phyloP scores from a whole-genome alignment of 2,797 vertebrate species.

The Pseudotriccus pelzelni region DNA sequence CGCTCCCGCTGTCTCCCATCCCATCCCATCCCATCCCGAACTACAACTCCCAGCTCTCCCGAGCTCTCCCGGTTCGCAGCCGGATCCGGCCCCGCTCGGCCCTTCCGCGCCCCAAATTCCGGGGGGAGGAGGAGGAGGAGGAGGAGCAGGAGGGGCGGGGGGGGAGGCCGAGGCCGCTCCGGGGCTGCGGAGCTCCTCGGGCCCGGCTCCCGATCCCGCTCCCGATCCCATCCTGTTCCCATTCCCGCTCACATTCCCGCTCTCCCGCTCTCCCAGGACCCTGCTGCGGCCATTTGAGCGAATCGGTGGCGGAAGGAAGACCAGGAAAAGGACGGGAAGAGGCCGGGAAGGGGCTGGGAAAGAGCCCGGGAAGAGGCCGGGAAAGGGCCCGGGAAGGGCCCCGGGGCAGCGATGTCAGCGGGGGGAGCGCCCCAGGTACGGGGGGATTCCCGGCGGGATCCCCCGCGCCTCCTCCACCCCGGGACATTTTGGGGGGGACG shows the following conservation, averaged over 20 bases:
- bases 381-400: not conserved
- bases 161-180: not conserved
- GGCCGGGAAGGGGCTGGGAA: not conserved
- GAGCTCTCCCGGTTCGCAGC: not conserved
- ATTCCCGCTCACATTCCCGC: not conserved
- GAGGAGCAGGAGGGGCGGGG: not conserved
- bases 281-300: slow-evolving; percentile 1
- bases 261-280: not conserved
- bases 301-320: not conserved
- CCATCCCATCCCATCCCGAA: not conserved
- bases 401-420: not conserved
- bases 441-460: not conserved
- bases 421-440: slow-evolving; percentile 27
- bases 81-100: not conserved
- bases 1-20: not conserved
- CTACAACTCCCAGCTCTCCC: not conserved
- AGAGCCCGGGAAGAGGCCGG: not conserved
- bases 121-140: not conserved
- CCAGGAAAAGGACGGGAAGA: not conserved
- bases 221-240: not conserved
- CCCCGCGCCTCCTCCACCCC: not conserved
- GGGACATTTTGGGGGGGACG: too few relatives aligned
- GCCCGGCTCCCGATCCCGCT: not conserved
- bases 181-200: not conserved
- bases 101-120: slow-evolving; percentile 11